phyloP scores from a whole-genome alignment of 1,140 invertebrate species.

The Eciton burchellii region DNA sequence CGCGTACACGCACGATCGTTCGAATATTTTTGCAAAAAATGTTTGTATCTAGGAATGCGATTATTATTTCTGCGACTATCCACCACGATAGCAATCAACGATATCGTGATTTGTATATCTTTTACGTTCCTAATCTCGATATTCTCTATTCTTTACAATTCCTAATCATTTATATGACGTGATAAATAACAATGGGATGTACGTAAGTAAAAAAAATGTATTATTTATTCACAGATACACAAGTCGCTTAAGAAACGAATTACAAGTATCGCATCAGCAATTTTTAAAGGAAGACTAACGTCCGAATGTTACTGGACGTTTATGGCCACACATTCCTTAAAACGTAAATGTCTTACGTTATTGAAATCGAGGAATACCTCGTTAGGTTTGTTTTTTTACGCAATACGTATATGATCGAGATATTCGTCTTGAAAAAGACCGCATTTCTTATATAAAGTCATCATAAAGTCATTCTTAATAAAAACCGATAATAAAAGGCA shows the following conservation, averaged over 20 bases:
- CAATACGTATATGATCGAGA: slow-evolving; percentile 40
- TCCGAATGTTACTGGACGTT: background rate
- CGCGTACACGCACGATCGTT: background rate
- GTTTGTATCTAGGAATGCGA: no score
- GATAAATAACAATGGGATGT: slow-evolving; percentile 17
- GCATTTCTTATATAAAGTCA: slow-evolving; percentile 23
- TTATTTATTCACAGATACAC: slow-evolving; percentile 69
- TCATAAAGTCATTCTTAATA: slow-evolving; percentile 21
- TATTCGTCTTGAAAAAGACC: slow-evolving; percentile 1
- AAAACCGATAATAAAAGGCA: slow-evolving; percentile 32
- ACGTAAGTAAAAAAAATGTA: slow-evolving; percentile 49
- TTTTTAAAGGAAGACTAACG: slow-evolving; percentile 39
- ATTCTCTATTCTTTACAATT: background rate
- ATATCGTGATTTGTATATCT: background rate
- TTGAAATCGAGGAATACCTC: background rate
- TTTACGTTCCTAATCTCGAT: background rate
- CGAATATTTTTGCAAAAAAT: background rate
- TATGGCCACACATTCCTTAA: background rate
- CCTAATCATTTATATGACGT: background rate
- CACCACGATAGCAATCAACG: no score
- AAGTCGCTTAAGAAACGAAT: slow-evolving; percentile 63
- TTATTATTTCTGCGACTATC: no score
- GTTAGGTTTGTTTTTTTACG: slow-evolving; percentile 15
- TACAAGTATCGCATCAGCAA: slow-evolving; percentile 60
- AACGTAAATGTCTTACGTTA: slow-evolving; percentile 7